Percentiles rank a stretch among this genome's conserved stretches.
phyloP scores from a whole-genome alignment of 2,113 vertebrate genomes.

The Chaetops frenatus region DNA sequence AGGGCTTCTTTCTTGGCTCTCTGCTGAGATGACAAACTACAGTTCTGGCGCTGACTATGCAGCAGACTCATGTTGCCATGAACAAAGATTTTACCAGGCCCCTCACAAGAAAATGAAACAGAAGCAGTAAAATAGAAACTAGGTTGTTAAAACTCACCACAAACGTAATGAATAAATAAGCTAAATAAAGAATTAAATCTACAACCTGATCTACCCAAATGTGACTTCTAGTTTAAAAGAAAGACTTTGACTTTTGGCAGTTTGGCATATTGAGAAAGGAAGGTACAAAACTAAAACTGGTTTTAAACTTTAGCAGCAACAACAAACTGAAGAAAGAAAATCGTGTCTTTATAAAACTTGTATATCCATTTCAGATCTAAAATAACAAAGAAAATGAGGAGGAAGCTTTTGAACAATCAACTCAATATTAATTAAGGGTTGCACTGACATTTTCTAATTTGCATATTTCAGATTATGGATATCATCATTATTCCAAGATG shows the following conservation, averaged over 20 bases:
- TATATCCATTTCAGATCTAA: background rate
- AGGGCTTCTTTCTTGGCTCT: background rate
- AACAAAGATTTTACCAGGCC: background rate
- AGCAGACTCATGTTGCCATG: fast-evolving
- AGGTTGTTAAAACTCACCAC: background rate
- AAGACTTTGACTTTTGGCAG: background rate
- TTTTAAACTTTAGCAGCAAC: background rate
- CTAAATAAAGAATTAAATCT: background rate
- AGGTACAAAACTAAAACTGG: background rate
- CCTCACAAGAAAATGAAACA: background rate
- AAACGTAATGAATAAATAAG: background rate
- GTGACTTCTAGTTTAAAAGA: background rate
- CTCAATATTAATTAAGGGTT: background rate
- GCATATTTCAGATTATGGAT: background rate
- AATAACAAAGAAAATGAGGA: background rate
- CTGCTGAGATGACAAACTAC: background rate
- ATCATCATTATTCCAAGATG: background rate
- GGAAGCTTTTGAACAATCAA: background rate
- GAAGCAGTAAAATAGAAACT: background rate
- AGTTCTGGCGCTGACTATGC: background rate
- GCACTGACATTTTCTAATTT: background rate
- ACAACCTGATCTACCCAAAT: background rate
- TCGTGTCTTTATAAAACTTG: background rate
- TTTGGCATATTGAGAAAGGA: background rate
- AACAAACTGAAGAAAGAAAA: background rate